These are phyloP conservation scores for Lasioglossum villosulum DNA, from an alignment of 2,888 invertebrate species.

Conservation along the genomic window DNA sequence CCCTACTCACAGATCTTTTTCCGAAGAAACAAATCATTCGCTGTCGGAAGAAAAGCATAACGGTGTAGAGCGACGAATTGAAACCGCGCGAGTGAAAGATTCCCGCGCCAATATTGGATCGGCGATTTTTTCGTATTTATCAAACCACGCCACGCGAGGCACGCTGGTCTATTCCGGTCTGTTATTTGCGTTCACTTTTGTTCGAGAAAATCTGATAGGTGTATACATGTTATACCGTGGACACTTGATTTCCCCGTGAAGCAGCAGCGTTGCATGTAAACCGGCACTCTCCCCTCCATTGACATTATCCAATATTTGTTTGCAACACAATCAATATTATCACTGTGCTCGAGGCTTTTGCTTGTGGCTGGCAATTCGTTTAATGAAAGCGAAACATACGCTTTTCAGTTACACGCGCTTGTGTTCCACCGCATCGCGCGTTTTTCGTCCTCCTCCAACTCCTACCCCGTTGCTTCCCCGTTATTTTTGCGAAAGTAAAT, in stretches of 20 bases:
- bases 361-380: conserved; percentile 46
- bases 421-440: neutral
- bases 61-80: neutral
- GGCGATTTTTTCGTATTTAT: neutral
- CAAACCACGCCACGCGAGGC: neutral
- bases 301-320: conserved; percentile 40
- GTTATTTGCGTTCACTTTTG: conserved; percentile 26
- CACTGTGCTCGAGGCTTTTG: conserved; percentile 52
- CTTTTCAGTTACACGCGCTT: conserved; percentile 6
- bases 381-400: conserved; percentile 60
- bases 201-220: conserved; percentile 8
- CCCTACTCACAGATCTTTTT: neutral
- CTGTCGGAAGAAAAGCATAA: neutral
- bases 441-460: neutral
- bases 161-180: neutral
- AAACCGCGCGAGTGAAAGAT: neutral
- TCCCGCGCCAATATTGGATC: neutral
- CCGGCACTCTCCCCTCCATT: neutral
- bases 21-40: no score
- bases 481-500: conserved; percentile 20
- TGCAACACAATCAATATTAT: conserved; percentile 63
- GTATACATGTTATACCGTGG: conserved; percentile 18
- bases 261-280: neutral
- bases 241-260: conserved; percentile 35
- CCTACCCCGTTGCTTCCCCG: neutral